Conservation (phyloP, 2,113 vertebrate species). For the Platysteira castanea region DNA sequence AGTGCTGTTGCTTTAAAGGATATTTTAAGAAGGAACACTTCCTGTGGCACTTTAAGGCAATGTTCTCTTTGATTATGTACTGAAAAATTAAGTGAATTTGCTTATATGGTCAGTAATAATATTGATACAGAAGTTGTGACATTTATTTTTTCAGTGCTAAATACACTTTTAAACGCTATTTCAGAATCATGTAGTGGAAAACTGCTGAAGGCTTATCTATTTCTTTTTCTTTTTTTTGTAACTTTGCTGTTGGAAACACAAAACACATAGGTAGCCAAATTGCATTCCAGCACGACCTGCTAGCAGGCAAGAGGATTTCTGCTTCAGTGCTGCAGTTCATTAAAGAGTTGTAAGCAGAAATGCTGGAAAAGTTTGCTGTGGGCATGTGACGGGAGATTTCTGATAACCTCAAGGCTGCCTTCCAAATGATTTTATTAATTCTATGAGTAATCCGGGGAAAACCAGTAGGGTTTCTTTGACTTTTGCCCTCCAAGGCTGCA, state of each 20-base stretch:
- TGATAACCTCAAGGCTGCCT: conserved; percentile 65
- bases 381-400: conserved; percentile 52
- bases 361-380: conserved; percentile 9
- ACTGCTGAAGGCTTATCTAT: not conserved
- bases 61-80: not conserved
- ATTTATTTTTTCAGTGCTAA: not conserved
- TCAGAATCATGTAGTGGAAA: not conserved
- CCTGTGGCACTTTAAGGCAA: not conserved
- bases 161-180: not conserved
- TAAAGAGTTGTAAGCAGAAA: conserved; percentile 53
- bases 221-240: not conserved
- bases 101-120: not conserved
- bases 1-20: not conserved
- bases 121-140: not conserved
- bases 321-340: conserved; percentile 49
- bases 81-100: not conserved
- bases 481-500: conserved; percentile 44
- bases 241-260: not conserved
- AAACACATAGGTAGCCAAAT: not conserved
- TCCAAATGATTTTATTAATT: conserved; percentile 65
- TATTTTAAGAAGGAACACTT: not conserved
- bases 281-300: conserved; percentile 6
- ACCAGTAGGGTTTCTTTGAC: conserved; percentile 53
- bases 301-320: conserved; percentile 35
- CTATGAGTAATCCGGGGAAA: conserved; percentile 21